Percentiles rank a stretch among this genome's conserved stretches.
These are phyloP conservation scores for Stegodyphus mimosarum DNA, from an alignment of 1,140 invertebrate species.

Conservation along the genomic window DNA sequence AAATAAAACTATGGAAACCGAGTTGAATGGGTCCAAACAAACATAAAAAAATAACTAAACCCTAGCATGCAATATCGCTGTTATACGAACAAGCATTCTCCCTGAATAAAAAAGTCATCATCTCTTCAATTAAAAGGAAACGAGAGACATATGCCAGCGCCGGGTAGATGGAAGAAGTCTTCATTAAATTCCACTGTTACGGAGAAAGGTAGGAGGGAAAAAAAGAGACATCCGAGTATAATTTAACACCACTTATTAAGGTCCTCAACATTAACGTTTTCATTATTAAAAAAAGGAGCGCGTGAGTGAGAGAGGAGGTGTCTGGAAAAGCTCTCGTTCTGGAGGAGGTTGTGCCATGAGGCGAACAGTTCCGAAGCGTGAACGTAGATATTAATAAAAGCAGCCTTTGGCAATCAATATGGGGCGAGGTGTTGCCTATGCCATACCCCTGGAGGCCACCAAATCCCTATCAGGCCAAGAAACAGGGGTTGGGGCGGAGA, in stretches of 20 bases:
- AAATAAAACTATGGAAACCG: too few relatives aligned
- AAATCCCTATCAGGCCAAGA: slow-evolving; percentile 46
- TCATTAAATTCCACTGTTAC: slow-evolving; percentile 51
- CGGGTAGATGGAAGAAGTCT: slow-evolving; percentile 11
- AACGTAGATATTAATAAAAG: slow-evolving; percentile 59
- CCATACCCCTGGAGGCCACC: slow-evolving; percentile 24
- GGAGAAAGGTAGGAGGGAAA: not conserved
- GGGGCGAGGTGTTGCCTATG: not conserved
- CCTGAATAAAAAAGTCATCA: not conserved
- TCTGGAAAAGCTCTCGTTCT: slow-evolving; percentile 14
- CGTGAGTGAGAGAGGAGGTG: not conserved
- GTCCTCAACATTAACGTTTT: slow-evolving; percentile 32
- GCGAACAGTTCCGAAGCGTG: slow-evolving; percentile 21
- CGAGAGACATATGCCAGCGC: not conserved
- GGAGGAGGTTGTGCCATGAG: not conserved
- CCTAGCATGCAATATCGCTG: too few relatives aligned
- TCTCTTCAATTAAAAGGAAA: slow-evolving; percentile 22
- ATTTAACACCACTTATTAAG: slow-evolving; percentile 61
- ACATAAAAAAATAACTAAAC: too few relatives aligned
- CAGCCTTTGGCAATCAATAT: slow-evolving; percentile 44
- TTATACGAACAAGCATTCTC: too few relatives aligned
- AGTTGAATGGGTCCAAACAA: too few relatives aligned
- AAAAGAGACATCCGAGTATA: slow-evolving; percentile 32
- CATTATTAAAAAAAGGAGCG: slow-evolving; percentile 45
- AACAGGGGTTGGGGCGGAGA: slow-evolving; percentile 17